A percentile compares a stretch with the other conserved stretches of the same genome.
Evolutionary conservation across 2,888 invertebrate species (phyloP).

Genomic region (Cataglyphis altisquamis): DNA sequence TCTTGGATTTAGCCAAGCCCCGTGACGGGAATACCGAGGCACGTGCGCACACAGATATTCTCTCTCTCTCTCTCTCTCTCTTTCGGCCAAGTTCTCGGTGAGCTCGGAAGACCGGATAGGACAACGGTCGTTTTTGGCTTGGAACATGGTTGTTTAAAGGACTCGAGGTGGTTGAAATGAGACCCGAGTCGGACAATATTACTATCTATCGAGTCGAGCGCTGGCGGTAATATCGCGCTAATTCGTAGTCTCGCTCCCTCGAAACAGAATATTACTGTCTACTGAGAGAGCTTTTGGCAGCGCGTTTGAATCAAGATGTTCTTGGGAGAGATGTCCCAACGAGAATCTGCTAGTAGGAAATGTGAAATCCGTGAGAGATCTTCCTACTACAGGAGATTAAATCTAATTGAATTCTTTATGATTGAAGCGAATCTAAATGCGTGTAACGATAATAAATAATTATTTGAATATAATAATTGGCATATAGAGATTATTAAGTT

Average conservation of each 20-base stretch:
- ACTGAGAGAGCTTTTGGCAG: constrained; percentile 53
- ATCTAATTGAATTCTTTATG: constrained; percentile 23
- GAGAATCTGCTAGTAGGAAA: constrained; percentile 18
- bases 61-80: constrained; percentile 27
- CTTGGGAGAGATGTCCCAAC: not conserved
- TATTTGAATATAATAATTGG: constrained; percentile 16
- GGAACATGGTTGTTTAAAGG: constrained; percentile 72
- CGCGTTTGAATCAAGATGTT: constrained; percentile 61
- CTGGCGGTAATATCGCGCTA: constrained; percentile 69
- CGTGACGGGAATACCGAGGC: constrained; percentile 70
- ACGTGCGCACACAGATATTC: not conserved
- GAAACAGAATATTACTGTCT: constrained; percentile 70
- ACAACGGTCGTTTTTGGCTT: constrained; percentile 70
- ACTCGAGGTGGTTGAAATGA: constrained; percentile 70
- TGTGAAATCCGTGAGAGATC: not conserved
- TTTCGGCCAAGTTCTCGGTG: constrained; percentile 55
- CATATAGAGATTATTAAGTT: constrained; percentile 25
- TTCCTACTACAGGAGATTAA: not conserved
- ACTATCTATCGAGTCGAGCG: constrained; percentile 72
- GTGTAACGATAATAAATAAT: not conserved
- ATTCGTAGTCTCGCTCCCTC: constrained; percentile 62
- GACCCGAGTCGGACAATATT: constrained; percentile 72
- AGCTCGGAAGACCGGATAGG: constrained; percentile 52
- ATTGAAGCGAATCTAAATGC: not conserved
- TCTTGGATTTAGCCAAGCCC: constrained; percentile 69